A percentile compares a stretch with the other conserved stretches of the same genome.
Evolutionary conservation across 1,140 invertebrate genomes (phyloP).

Genomic region (Rhopalosiphum padi): DNA sequence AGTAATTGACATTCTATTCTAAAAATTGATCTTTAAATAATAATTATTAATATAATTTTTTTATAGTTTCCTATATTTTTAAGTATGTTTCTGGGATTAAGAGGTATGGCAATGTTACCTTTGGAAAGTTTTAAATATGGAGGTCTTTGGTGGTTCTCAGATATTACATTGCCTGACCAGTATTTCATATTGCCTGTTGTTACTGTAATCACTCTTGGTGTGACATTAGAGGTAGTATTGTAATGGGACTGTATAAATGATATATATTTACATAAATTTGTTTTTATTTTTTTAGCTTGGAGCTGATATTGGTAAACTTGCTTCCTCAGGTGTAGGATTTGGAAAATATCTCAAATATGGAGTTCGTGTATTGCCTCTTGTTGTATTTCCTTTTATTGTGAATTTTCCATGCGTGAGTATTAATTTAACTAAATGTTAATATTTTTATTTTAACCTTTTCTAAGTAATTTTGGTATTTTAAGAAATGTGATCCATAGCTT

Average conservation of each 20-base stretch:
- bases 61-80: conserved; percentile 84
- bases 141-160: conserved; percentile 91
- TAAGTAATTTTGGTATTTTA: neutral
- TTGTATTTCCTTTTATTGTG: conserved; percentile 85
- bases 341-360: conserved; percentile 72
- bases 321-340: conserved; percentile 70
- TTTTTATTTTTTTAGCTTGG: conserved; percentile 69
- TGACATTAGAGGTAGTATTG: conserved; percentile 77
- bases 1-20: conserved; percentile 64
- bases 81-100: conserved; percentile 86
- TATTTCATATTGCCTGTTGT: conserved; percentile 87
- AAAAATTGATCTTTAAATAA: neutral
- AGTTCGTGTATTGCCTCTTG: conserved; percentile 76
- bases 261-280: neutral
- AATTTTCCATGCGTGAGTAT: conserved; percentile 83
- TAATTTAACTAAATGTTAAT: neutral
- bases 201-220: conserved; percentile 79
- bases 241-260: neutral
- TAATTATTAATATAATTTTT: conserved; percentile 58
- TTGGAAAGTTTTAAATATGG: conserved; percentile 87
- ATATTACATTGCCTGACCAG: conserved; percentile 90
- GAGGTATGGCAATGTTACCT: conserved; percentile 84
- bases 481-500: neutral
- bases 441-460: neutral
- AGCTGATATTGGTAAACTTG: conserved; percentile 75